Base-by-base conservation (phyloP, 2,888 invertebrate species). In the Hypsopygia costalis region DNA sequence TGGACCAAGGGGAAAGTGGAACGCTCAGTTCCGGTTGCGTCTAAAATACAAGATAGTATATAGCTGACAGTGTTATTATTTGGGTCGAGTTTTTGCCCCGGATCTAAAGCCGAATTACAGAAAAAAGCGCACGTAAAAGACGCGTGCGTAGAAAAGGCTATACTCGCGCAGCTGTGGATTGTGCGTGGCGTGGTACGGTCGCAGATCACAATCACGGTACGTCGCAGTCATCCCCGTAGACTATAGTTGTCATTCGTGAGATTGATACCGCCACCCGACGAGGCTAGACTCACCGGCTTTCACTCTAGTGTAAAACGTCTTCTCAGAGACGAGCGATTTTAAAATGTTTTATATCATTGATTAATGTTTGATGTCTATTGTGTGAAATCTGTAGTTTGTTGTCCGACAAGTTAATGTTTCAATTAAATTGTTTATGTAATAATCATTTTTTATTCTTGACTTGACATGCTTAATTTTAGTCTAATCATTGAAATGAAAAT, bases 361-460 rank as follows among this genome's bases (percentile, higher is more conserved):
- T 56, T 69, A 59, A 68, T 72, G 67, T 80, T 16, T 76, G 53
- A 71, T 72, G 78, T 81, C 69, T 75, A 68, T 75, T 75, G 75
- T 77, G 81, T 83, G 77, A 68, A 77, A 71, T 71, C 66, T 78
- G 82, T 82, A 82, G 85, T 86, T 85, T 85, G 81, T 87, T 86
- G 86, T 86, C 85, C 80, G 82, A 82, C 62, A 76, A 67, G 81
- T 83, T 83, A 70, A 81, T 80, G 77, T 83, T 85, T 78, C 70
- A 71, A 83, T 83, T 81, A 82, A 83, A 85, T 82, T 85, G 83
- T 86, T 87, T 86, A 83, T 80, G 76, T 86, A 82, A 80, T 82
- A 75, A 80, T 78, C 62, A 69, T 83, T 82, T 79, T 85, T 86
- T 81, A 82, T 85, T 82, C 76, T 81, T 80, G n/a, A n/a, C n/a